Conservation (phyloP, 2,888 invertebrate genomes). For the Caradrina clavipalpis region DNA sequence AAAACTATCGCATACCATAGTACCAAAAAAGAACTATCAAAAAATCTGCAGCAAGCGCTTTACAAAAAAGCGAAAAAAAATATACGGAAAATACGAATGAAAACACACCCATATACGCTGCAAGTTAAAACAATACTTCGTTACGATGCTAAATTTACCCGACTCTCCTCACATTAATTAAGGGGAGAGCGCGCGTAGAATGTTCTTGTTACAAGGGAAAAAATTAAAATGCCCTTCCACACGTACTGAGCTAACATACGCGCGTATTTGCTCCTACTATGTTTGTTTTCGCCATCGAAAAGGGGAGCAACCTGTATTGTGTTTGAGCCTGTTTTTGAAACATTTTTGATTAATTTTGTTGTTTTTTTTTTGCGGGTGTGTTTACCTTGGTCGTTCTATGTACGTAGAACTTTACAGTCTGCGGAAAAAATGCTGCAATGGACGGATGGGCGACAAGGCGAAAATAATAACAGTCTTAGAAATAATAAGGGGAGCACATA, state of each 20-base stretch:
- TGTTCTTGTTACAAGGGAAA: slow-evolving; percentile 58
- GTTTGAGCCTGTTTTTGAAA: slow-evolving; percentile 15
- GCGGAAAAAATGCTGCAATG: neutral
- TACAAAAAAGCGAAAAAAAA: slow-evolving; percentile 1
- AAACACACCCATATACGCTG: slow-evolving; percentile 32
- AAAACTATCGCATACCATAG: neutral
- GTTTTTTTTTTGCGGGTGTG: slow-evolving; percentile 18
- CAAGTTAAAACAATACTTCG: slow-evolving; percentile 64
- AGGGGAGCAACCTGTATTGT: slow-evolving; percentile 24
- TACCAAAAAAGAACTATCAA: neutral
- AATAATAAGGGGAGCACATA: neutral
- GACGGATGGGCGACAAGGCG: no score
- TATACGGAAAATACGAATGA: slow-evolving; percentile 8
- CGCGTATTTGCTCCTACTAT: slow-evolving; percentile 25
- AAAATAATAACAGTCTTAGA: neutral
- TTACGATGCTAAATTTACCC: slow-evolving; percentile 56
- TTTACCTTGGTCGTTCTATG: slow-evolving; percentile 5
- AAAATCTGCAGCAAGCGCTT: neutral
- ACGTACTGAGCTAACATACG: slow-evolving; percentile 25
- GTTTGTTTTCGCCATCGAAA: slow-evolving; percentile 37
- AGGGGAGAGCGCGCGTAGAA: slow-evolving; percentile 54
- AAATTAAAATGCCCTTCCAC: slow-evolving; percentile 52
- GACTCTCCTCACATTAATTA: slow-evolving; percentile 59
- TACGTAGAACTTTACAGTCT: neutral
- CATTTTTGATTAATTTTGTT: slow-evolving; percentile 39